Evolutionary conservation across 53 echinoderm and acorn worm species (phyloP), one percentile per base, ranked within the genome.

Genomic region (Astropecten irregularis): DNA sequence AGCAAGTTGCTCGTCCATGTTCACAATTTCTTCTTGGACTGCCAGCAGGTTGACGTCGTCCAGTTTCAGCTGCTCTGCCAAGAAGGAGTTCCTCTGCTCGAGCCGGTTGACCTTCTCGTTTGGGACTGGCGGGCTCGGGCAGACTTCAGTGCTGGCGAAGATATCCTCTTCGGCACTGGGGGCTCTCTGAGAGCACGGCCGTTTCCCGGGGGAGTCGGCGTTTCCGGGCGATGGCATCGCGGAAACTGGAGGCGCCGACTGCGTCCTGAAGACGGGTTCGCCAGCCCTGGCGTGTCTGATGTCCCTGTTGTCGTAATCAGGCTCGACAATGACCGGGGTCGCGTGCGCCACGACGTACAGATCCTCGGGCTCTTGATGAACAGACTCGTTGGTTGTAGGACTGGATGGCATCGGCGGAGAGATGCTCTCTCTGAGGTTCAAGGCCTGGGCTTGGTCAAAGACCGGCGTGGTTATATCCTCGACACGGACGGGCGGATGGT

Each of bases 21-120:
- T 89, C 68, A 89, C 91, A 1, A 96, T 82, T 23, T 96, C 96
- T 33, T 91, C 87, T 58, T 89, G 89, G 7, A 93, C 89, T 0
- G 88, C 91, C 71, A 86, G 89, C 13, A 96, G 85, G 62, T 96
- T 96, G 9, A 93, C 96, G 31, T 93, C 91, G 13, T 96, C 93
- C 59, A 87, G 54, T 67, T 87, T 91, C 25, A 96, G 87, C 83
- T 93, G 89, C 72, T 91, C 90, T 0, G 93, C 96, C 81, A 96
- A 68, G 69, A 93, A 89, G 5, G 85, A 90, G 84, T 96, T 96
- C 70, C 89, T 86, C 85, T 89, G 83, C 76, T 96, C 93, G 27
- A 96, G 74, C 48, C 88, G 79, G 76, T 76, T 66, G 46, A 85
- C 65, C 53, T 37, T 73, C 28, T 94, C 91, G 23, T 89, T 87